Evolutionary conservation across 2,888 invertebrate species (phyloP), one percentile per base, ranked within the genome.

Genomic region (Melieria picta): DNA sequence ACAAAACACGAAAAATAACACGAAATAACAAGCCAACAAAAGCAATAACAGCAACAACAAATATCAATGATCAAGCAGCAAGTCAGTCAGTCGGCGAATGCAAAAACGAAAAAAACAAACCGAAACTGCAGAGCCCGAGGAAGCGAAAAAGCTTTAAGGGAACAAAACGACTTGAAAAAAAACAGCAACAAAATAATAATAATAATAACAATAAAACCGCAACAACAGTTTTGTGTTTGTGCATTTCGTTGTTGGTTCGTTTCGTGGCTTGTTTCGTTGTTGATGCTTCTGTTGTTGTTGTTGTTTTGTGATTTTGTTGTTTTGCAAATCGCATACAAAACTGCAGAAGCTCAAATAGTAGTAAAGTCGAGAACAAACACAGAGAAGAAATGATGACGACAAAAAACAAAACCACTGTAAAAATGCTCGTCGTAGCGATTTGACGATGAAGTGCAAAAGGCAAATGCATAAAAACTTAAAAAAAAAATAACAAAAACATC

Each of bases 21-120:
- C 30, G 9, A 56, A 43, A 45, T 47, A 66, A 48, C 11, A 30
- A 30, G 30, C 30, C 30, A 55, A 56, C 16, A 46, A 11, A 48
- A 60, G 13, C n/a, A 58, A 47, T 30, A 67, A 48, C 50, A 47
- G 50, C 30, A 58, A 67, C 9, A 30, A 11, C 60, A 60, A 47
- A 30, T 30, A 30, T 2, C 30, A 30, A 30, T 30, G 30, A 30
- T 30, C 30, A 30, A 30, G 30, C 30, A 30, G 30, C 30, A 30
- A 30, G 30, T 30, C 30, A 30, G 30, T 30, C 30, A 30, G 30
- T 30, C 30, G 30, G 30, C 30, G 30, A 30, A 30, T 30, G 30
- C 30, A 30, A 30, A 30, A 30, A 30, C 30, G 3, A 30, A 30
- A 30, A 30, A 30, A 30, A 30, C 30, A 30, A 1, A 30, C 30